Evolutionary conservation across 2,113 vertebrate species (phyloP), one percentile per base, ranked within the genome.

Genomic region (Proterorhinus semilunaris): DNA sequence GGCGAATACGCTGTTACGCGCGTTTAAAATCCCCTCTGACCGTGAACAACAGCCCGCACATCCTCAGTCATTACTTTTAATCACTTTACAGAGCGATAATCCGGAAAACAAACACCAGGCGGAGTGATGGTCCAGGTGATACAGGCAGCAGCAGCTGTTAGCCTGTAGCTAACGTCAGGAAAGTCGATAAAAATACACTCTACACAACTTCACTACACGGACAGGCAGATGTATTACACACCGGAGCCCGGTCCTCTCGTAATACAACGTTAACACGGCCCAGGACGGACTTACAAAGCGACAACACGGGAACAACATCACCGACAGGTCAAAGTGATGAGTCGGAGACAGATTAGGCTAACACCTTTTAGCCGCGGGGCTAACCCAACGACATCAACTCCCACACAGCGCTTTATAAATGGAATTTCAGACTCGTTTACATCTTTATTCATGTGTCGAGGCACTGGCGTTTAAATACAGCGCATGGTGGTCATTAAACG

Each of bases 91-190:
- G 42, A 45, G 42, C 58, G 42, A n/a, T 44, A 61, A 44, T 61
- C 36, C n/a, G 58, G 45, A 42, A 61, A 45, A 61, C 7, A 61
- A 61, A 61, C 58, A 59, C 12, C 27, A 43, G 36, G 36, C 57
- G 42, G 27, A 59, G 27, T 43, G 49, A 36, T 59, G 57, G 54
- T 42, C 36, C 27, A 61, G 42, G 58, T 61, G 58, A 61, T 61
- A 45, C 58, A 61, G 58, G 42, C 58, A 61, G 36, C 58, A 61
- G 58, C 58, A 61, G 58, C 36, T 44, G 58, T 61, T 61, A 61
- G 58, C 58, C 42, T 15, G 12, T 0, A 16, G 58, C 58, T 61
- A 61, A 61, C 58, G 42, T n/a, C 15, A 42, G 4, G 16, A 58
- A 61, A 45, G 58, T 61, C 42, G 58, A 12, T n/a, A n/a, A 61